A percentile compares a stretch with the other conserved stretches of the same genome.
These are phyloP conservation scores for Hippocampus guttulatus DNA, from an alignment of 2,113 vertebrate genomes.

Conservation along the genomic window DNA sequence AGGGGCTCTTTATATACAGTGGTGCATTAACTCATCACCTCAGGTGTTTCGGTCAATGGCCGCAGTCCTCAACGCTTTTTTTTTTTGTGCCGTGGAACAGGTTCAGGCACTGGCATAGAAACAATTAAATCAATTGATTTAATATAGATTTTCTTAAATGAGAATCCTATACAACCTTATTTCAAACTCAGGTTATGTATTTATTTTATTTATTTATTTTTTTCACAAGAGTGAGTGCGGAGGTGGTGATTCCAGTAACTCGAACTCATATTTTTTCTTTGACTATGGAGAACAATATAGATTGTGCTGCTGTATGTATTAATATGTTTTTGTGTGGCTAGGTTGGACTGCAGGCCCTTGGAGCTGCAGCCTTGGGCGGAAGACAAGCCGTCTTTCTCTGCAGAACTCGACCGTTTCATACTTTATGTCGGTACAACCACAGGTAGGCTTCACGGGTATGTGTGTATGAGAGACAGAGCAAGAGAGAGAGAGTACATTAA, in stretches of 20 bases:
- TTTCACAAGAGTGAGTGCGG: no score
- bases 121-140: not conserved
- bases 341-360: constrained; percentile 43
- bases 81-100: no score
- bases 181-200: not conserved
- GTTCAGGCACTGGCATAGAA: no score
- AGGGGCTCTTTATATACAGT: constrained; percentile 23
- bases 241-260: constrained; percentile 25
- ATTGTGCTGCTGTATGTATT: constrained; percentile 1
- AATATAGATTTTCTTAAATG: not conserved
- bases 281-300: constrained; percentile 2
- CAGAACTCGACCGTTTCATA: constrained; percentile 53
- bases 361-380: constrained; percentile 45
- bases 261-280: constrained; percentile 28
- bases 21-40: constrained; percentile 12
- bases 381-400: constrained; percentile 51
- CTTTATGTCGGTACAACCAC: constrained; percentile 56
- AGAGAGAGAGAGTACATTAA: no score
- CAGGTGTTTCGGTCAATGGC: constrained; percentile 12
- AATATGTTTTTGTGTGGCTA: constrained; percentile 29
- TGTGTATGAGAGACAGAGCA: not conserved
- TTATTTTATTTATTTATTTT: not conserved
- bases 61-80: no score
- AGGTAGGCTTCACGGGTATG: constrained; percentile 43
- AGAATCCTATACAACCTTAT: not conserved